Evolutionary conservation across 2,797 vertebrate species (phyloP).

Genomic region (Gobio occitaniae): DNA sequence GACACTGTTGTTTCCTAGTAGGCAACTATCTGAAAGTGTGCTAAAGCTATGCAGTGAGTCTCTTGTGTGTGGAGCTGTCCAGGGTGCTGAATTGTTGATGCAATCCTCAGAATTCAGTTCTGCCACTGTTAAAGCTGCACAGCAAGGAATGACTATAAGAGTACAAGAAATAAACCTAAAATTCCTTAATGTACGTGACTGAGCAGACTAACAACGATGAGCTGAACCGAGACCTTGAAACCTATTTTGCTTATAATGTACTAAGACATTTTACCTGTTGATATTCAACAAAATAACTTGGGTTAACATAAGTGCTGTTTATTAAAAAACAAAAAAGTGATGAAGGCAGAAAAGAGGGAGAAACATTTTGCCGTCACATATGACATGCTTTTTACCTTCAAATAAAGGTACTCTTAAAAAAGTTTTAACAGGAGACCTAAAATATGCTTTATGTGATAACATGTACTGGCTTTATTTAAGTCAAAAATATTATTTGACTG

Average conservation of each 20-base stretch:
- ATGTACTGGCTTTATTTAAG: conserved; percentile 5
- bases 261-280: not conserved
- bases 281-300: not conserved
- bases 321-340: not conserved
- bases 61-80: conserved; percentile 52
- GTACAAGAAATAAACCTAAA: not conserved
- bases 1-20: not conserved
- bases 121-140: not conserved
- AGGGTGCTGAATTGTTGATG: conserved; percentile 52
- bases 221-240: not conserved
- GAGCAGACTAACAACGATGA: not conserved
- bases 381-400: not conserved
- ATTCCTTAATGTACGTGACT: not conserved
- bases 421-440: not conserved
- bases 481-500: not conserved
- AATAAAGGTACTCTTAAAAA: not conserved
- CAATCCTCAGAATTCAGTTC: conserved; percentile 3
- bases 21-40: not conserved
- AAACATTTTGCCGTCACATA: not conserved
- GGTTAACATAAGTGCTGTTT: not conserved
- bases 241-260: not conserved
- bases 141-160: not conserved
- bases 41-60: not conserved
- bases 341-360: not conserved
- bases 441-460: not conserved